Evolutionary conservation across 2,888 invertebrate species (phyloP).

Genomic region (Nineta flava): DNA sequence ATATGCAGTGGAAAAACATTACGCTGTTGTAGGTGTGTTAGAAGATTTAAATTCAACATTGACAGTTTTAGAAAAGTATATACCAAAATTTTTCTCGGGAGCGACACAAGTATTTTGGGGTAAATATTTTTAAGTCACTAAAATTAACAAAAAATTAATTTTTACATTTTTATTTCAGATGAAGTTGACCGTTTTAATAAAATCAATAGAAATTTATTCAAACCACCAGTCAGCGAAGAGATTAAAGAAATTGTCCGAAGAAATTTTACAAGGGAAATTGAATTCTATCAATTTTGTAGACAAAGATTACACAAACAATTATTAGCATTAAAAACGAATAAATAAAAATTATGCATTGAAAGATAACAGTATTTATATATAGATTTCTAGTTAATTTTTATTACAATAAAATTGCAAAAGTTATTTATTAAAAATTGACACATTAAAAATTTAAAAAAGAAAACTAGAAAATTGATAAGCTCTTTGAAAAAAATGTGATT

Average conservation of each 20-base stretch:
- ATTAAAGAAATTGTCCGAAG: slow-evolving; percentile 70
- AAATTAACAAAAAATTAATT: not conserved
- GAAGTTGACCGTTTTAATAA: slow-evolving; percentile 59
- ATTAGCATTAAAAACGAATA: slow-evolving; percentile 35
- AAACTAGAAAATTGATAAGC: too few relatives aligned
- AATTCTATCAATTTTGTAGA: slow-evolving; percentile 80
- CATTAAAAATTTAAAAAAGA: too few relatives aligned
- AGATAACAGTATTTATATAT: too few relatives aligned
- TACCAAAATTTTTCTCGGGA: slow-evolving; percentile 70
- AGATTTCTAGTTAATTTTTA: too few relatives aligned
- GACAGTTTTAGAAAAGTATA: slow-evolving; percentile 69
- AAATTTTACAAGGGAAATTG: slow-evolving; percentile 79
- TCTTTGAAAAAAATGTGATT: too few relatives aligned
- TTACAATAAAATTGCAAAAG: too few relatives aligned
- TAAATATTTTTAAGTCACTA: slow-evolving; percentile 28
- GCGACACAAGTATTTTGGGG: slow-evolving; percentile 66
- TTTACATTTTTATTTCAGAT: slow-evolving; percentile 33
- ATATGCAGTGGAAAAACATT: slow-evolving; percentile 69
- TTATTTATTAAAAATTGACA: too few relatives aligned
- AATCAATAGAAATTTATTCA: slow-evolving; percentile 74
- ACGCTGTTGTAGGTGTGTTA: slow-evolving; percentile 76
- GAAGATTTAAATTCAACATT: slow-evolving; percentile 78
- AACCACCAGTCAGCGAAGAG: slow-evolving; percentile 72
- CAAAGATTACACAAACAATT: slow-evolving; percentile 71
- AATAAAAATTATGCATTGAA: not conserved